phyloP scores from a whole-genome alignment of 2,888 invertebrate genomes.

The Ichneumon xanthorius region DNA sequence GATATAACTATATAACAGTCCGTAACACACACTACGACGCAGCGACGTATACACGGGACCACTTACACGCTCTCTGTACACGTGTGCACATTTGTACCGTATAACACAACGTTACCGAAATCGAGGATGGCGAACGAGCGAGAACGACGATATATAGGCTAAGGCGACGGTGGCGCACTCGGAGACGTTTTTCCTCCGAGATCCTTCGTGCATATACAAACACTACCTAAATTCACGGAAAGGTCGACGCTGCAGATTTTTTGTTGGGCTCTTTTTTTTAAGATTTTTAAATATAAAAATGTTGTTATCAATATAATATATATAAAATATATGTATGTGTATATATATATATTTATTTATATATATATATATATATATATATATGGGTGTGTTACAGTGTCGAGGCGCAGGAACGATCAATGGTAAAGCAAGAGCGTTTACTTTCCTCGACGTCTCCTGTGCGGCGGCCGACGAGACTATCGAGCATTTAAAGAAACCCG shows the following conservation, averaged over 20 bases:
- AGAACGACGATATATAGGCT: conserved; percentile 13
- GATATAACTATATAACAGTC: conserved; percentile 6
- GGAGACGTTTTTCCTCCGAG: conserved; percentile 11
- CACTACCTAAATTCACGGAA: not conserved
- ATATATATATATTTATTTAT: no score
- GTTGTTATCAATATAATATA: no score
- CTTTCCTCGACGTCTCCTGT: not conserved
- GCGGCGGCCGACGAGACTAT: conserved; percentile 20
- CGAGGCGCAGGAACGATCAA: not conserved
- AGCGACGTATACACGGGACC: not conserved
- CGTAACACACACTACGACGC: not conserved
- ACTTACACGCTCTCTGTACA: not conserved
- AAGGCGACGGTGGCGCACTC: conserved; percentile 9
- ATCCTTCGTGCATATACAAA: not conserved
- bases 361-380: no score
- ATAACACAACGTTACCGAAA: conserved; percentile 17
- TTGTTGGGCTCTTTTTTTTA: no score
- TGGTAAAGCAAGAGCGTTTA: not conserved
- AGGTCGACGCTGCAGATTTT: no score
- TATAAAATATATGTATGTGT: no score
- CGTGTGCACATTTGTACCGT: not conserved
- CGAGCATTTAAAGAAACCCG: conserved; percentile 23
- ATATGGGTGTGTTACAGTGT: not conserved
- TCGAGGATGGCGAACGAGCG: conserved; percentile 14
- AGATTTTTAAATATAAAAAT: no score